Evolutionary conservation across 1,140 invertebrate genomes (phyloP).

Genomic region (Streblospio benedicti): DNA sequence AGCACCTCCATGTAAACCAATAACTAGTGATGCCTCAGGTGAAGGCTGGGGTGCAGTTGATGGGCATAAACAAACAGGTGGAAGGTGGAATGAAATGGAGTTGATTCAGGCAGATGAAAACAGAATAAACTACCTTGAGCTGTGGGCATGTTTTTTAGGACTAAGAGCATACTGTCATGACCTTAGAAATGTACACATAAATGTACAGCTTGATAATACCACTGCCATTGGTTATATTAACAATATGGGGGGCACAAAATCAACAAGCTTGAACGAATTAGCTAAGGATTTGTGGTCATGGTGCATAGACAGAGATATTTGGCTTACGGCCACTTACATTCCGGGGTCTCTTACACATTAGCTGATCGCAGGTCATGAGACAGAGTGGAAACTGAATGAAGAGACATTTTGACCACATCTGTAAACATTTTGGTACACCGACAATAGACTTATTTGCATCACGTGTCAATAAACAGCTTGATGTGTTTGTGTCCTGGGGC

Average conservation of each 20-base stretch:
- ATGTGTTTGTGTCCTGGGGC: conserved; percentile 1
- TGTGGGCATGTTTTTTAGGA: neutral
- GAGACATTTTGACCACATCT: neutral
- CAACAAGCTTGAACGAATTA: neutral
- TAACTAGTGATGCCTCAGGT: no score
- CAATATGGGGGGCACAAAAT: neutral
- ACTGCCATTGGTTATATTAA: neutral
- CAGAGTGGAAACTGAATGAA: neutral
- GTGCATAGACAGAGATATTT: neutral
- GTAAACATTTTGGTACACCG: neutral
- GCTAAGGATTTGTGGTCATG: neutral
- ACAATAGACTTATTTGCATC: conserved; percentile 16
- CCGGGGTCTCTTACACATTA: neutral
- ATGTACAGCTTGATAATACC: neutral
- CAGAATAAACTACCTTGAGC: no score
- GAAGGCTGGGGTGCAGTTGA: no score
- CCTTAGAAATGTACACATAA: neutral
- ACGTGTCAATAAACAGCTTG: conserved; percentile 8
- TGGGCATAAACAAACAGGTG: no score
- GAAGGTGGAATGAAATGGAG: neutral
- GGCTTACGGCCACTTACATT: neutral
- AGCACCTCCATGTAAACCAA: neutral
- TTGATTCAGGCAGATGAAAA: no score
- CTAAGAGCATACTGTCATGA: no score
- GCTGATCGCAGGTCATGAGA: neutral